A percentile compares a stretch with the other conserved stretches of the same genome.
phyloP scores from a whole-genome alignment of 2,113 vertebrate genomes.

The Sinocyclocheilus anshuiensis region DNA sequence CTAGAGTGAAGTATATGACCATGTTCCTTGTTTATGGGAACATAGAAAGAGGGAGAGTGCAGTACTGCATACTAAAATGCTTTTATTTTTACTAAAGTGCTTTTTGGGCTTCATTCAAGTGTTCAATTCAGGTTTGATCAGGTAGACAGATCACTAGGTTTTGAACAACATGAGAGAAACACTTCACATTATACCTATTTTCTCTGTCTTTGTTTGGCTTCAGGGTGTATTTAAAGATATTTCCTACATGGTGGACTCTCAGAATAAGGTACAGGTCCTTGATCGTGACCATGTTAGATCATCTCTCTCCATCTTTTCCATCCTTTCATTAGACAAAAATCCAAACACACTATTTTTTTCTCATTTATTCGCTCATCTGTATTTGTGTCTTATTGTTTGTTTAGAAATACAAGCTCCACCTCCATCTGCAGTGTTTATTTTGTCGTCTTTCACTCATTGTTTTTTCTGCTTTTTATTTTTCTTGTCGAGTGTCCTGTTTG shows the following conservation, averaged over 20 bases:
- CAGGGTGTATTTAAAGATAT: constrained; percentile 81
- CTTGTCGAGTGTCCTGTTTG: not conserved
- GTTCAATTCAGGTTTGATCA: not conserved
- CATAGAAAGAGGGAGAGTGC: not conserved
- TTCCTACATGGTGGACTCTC: constrained; percentile 79
- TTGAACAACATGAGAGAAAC: not conserved
- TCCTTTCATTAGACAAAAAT: constrained; percentile 31
- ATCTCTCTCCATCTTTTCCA: constrained; percentile 35
- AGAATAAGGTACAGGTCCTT: constrained; percentile 75
- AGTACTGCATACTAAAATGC: not conserved
- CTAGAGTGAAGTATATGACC: not conserved
- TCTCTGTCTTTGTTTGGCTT: constrained; percentile 56
- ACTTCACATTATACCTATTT: not conserved
- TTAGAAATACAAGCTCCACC: not conserved
- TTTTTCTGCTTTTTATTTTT: not conserved
- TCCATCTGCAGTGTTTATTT: constrained; percentile 7
- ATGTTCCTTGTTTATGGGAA: not conserved
- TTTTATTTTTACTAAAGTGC: not conserved
- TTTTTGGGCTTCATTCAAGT: not conserved
- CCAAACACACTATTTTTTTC: not conserved
- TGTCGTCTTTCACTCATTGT: not conserved
- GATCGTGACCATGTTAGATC: not conserved
- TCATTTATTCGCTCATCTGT: constrained; percentile 22
- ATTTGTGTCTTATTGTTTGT: constrained; percentile 4
- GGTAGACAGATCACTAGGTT: not conserved